phyloP scores from a whole-genome alignment of 2,888 invertebrate genomes.

The Diarsia dahlii region DNA sequence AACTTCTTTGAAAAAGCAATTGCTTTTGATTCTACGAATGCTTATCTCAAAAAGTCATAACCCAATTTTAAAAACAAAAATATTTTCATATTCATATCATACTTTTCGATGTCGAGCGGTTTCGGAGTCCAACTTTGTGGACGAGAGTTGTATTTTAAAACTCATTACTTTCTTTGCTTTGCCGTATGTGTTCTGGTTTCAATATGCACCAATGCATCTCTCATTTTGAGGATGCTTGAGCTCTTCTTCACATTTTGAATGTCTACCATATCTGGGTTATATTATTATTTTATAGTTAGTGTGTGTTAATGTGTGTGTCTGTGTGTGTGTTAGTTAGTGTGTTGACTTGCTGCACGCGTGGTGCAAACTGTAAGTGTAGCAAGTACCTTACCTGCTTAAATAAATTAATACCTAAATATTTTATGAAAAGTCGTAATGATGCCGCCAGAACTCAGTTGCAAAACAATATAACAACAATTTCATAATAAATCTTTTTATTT shows the following conservation, averaged over 20 bases:
- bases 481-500: too few relatives aligned
- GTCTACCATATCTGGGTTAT: neutral
- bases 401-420: too few relatives aligned
- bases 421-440: too few relatives aligned
- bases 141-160: slow-evolving; percentile 41
- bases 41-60: slow-evolving; percentile 25
- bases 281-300: too few relatives aligned
- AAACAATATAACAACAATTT: too few relatives aligned
- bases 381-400: too few relatives aligned
- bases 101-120: slow-evolving; percentile 31
- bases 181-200: slow-evolving; percentile 12
- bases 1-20: neutral
- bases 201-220: slow-evolving; percentile 7
- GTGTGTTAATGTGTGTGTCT: too few relatives aligned
- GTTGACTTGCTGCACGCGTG: too few relatives aligned
- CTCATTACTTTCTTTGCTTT: slow-evolving; percentile 52
- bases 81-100: slow-evolving; percentile 39
- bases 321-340: too few relatives aligned
- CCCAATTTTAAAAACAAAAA: slow-evolving; percentile 32
- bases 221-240: neutral
- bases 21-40: slow-evolving; percentile 3
- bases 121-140: slow-evolving; percentile 18
- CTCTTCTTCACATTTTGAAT: neutral
- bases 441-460: too few relatives aligned
- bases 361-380: too few relatives aligned